phyloP scores from a whole-genome alignment of 2,888 invertebrate genomes.

The Cheilosia urbana region DNA sequence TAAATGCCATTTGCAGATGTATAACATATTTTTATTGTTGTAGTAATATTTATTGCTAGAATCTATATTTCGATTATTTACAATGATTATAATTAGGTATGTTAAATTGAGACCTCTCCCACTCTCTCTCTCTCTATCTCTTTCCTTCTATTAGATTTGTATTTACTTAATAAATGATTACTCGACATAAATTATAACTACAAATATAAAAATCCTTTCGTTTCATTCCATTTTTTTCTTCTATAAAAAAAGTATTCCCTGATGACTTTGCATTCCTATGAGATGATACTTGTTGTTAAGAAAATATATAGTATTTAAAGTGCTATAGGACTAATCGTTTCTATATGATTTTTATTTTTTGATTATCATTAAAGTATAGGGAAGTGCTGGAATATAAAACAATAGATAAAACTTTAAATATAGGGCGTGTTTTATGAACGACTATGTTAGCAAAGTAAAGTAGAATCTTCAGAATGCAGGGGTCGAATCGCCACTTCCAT shows the following conservation, averaged over 20 bases:
- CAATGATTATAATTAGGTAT: conserved; percentile 21
- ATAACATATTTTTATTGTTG: conserved; percentile 14
- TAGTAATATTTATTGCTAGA: conserved; percentile 19
- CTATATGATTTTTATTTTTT: conserved; percentile 5
- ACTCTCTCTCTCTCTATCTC: background rate
- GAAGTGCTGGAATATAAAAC: conserved; percentile 10
- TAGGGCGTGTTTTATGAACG: no score
- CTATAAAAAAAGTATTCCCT: conserved; percentile 35
- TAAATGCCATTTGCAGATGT: conserved; percentile 19
- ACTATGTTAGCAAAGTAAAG: no score
- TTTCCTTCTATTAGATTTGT: no score
- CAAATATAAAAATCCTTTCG: conserved; percentile 5
- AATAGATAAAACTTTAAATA: background rate
- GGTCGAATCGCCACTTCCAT: no score
- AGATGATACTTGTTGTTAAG: conserved; percentile 2
- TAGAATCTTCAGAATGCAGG: no score
- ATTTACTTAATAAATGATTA: background rate
- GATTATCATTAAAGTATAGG: background rate
- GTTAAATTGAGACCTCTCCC: background rate
- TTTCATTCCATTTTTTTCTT: conserved; percentile 3
- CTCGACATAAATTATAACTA: conserved; percentile 13
- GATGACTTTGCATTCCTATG: conserved; percentile 25
- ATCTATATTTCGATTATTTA: conserved; percentile 30
- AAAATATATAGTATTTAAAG: conserved; percentile 11
- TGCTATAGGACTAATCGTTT: conserved; percentile 20